phyloP scores from a whole-genome alignment of 2,797 vertebrate species.

The Buceros bicornis region DNA sequence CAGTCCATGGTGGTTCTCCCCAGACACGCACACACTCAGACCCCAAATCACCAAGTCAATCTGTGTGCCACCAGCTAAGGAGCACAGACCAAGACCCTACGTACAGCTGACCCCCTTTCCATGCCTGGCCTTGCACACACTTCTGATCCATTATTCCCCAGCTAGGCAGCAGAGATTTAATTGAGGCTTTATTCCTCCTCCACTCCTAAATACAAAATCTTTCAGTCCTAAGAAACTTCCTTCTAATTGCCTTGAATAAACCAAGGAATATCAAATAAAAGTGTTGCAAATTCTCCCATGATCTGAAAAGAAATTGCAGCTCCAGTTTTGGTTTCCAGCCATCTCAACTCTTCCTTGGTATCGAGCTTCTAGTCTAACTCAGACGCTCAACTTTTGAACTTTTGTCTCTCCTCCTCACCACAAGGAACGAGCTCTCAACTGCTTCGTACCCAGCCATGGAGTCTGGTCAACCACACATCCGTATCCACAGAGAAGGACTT shows the following conservation, averaged over 20 bases:
- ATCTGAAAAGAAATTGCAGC: not conserved
- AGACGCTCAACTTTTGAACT: not conserved
- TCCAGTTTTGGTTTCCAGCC: not conserved
- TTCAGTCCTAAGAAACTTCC: not conserved
- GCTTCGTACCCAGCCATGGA: not conserved
- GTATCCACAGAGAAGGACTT: not conserved
- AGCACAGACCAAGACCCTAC: not conserved
- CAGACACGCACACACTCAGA: not conserved
- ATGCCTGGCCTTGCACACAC: not conserved
- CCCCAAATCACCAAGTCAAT: not conserved
- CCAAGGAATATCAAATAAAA: not conserved
- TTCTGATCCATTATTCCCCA: not conserved
- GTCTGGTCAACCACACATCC: not conserved
- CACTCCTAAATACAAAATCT: not conserved
- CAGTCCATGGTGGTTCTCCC: not conserved
- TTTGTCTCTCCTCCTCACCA: not conserved
- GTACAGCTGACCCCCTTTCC: rapidly evolving
- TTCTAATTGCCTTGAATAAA: not conserved
- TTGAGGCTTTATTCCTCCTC: not conserved
- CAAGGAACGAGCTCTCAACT: not conserved
- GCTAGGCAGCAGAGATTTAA: not conserved
- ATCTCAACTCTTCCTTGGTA: not conserved
- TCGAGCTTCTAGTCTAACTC: not conserved
- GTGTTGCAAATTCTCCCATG: not conserved
- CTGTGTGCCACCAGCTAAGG: not conserved